phyloP scores from a whole-genome alignment of 2,113 vertebrate genomes.

The Hydrolagus affinis region DNA sequence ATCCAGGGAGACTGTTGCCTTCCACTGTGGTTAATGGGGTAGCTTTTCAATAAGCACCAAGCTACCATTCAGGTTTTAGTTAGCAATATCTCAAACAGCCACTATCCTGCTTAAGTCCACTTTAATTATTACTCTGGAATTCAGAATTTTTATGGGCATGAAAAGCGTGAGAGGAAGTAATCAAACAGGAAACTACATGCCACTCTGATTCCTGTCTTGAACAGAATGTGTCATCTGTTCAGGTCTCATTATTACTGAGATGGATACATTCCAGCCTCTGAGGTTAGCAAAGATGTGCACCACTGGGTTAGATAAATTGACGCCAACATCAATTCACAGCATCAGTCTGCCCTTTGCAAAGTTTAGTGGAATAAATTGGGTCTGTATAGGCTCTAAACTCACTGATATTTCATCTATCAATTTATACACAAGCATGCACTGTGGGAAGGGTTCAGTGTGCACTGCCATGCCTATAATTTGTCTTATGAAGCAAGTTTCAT shows the following conservation, averaged over 20 bases:
- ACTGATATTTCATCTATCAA: neutral
- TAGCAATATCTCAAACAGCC: no score
- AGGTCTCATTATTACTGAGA: constrained; percentile 5
- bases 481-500: neutral
- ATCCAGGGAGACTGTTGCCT: neutral
- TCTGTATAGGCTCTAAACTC: constrained; percentile 1
- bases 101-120: neutral
- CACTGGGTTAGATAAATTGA: neutral
- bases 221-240: neutral
- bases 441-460: neutral
- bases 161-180: neutral
- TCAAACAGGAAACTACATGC: neutral
- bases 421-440: neutral
- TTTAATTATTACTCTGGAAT: neutral
- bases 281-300: neutral
- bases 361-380: neutral
- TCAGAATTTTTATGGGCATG: neutral
- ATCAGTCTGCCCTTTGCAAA: constrained; percentile 2
- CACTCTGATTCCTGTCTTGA: neutral
- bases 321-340: neutral
- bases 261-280: neutral
- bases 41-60: no score
- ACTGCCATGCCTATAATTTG: neutral
- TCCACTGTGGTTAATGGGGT: neutral
- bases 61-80: no score